These are phyloP conservation scores for Himantopus leucocephalus DNA, from an alignment of 2,113 vertebrate species.

Conservation along the genomic window DNA sequence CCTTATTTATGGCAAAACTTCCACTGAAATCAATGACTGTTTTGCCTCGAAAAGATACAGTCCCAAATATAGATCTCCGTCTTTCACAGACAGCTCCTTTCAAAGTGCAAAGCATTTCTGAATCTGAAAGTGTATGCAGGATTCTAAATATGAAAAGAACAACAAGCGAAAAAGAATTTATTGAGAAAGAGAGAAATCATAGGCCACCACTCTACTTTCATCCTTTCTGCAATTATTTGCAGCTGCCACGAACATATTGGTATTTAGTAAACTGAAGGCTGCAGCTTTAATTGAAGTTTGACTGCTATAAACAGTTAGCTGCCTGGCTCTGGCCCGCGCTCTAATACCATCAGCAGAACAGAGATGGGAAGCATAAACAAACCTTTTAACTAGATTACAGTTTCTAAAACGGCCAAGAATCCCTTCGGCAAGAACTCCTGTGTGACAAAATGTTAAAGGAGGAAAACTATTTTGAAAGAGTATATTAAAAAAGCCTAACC, in stretches of 20 bases:
- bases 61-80: neutral
- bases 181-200: neutral
- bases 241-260: slow-evolving; percentile 1
- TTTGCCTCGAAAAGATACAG: neutral
- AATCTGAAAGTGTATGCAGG: neutral
- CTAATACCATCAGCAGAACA: slow-evolving; percentile 66
- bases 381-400: slow-evolving; percentile 69
- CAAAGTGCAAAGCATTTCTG: neutral
- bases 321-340: slow-evolving; percentile 68
- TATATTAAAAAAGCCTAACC: neutral
- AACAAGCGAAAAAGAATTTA: neutral
- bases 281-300: slow-evolving; percentile 67
- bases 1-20: neutral
- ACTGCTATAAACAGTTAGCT: slow-evolving; percentile 70
- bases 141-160: neutral
- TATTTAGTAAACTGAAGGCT: slow-evolving; percentile 24
- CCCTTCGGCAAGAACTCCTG: slow-evolving; percentile 41
- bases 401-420: slow-evolving; percentile 61
- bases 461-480: slow-evolving; percentile 25
- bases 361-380: slow-evolving; percentile 74
- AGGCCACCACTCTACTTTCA: neutral
- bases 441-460: slow-evolving; percentile 9
- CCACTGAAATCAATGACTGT: neutral
- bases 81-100: neutral
- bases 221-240: neutral